Base-by-base conservation (phyloP, 1,140 invertebrate species). In the Drosophila ananassae region DNA sequence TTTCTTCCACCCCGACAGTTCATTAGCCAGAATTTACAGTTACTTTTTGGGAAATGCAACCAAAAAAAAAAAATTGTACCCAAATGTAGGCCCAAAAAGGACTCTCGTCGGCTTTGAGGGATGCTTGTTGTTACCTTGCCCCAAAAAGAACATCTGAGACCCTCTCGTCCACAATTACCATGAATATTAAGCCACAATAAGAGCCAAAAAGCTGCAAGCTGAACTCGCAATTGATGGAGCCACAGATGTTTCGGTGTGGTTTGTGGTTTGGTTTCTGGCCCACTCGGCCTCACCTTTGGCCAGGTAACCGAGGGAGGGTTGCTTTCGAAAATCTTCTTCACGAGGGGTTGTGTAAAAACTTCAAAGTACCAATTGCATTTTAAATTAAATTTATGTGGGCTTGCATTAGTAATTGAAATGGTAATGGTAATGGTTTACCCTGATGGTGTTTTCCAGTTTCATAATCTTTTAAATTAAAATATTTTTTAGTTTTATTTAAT, bases 351-450 rank as follows among this genome's bases (percentile, higher is more conserved):
- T 24, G 37, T 21, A 39, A 59, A 46, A 13, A 69, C 13, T 48
- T 56, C 13, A 10, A 69, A 57, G 64, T 25, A 71, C 63, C 48
- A 87, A 82, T 89, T 89, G 66, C 62, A 89, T 89, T 82, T 82
- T 82, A 89, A 89, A 87, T 87, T 74, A 83, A 89, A 87, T 87
- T 89, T 89, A 89, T 87, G 75, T 62, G 21, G 44, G 52, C 62
- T 71, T 47, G 64, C 77, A 81, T 87, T 81, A 72, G 82, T 72
- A 59, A 75, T 77, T 71, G 30, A 51, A 77, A 61, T 13, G 53
- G 41, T 21, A 64, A 59, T 55, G 63, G 17, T 54, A 51, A 52
- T 41, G 46, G 47, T 5, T 51, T 41, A 5, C 12, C 30, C 22
- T 21, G 30, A 4, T 34, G 39, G 12, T 44, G n/a, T 25, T 32